Conservation (phyloP, 1,140 invertebrate genomes). For the Ips typographus region DNA sequence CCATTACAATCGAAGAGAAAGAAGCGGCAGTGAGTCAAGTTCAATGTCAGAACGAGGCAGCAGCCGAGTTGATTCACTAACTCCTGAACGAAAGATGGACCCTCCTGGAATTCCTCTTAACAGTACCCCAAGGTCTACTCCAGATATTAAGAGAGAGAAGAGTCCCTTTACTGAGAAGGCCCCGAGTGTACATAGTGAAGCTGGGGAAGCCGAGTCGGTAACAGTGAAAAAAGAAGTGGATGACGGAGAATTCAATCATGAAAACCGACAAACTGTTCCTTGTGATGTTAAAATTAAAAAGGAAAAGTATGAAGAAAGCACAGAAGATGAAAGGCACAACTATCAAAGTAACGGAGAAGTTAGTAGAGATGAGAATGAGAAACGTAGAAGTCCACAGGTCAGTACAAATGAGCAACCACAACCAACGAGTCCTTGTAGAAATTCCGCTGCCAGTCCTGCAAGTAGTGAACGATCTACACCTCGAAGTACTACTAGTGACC, state of each 20-base stretch:
- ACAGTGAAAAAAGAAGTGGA: slow-evolving; percentile 48
- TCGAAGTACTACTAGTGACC: slow-evolving; percentile 63
- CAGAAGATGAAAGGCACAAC: slow-evolving; percentile 57
- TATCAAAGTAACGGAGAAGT: slow-evolving; percentile 54
- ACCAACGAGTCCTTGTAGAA: slow-evolving; percentile 60
- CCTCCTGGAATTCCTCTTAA: slow-evolving; percentile 59
- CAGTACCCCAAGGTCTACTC: slow-evolving; percentile 72
- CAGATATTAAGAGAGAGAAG: slow-evolving; percentile 63
- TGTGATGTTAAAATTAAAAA: slow-evolving; percentile 51
- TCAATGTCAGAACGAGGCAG: slow-evolving; percentile 78
- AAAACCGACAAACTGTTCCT: slow-evolving; percentile 33
- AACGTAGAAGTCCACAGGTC: slow-evolving; percentile 52
- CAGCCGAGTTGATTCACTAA: slow-evolving; percentile 72
- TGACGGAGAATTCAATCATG: slow-evolving; percentile 35
- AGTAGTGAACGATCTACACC: slow-evolving; percentile 74
- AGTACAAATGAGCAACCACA: slow-evolving; percentile 49
- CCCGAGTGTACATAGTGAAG: slow-evolving; percentile 38
- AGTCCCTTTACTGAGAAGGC: slow-evolving; percentile 54
- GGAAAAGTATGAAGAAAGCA: slow-evolving; percentile 57
- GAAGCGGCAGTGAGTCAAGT: slow-evolving; percentile 83
- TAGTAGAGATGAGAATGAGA: slow-evolving; percentile 45
- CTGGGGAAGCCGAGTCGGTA: slow-evolving; percentile 51
- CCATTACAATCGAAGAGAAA: slow-evolving; percentile 66
- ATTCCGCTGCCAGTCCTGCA: slow-evolving; percentile 66
- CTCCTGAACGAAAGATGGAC: slow-evolving; percentile 73